Percentiles rank a stretch among this genome's conserved stretches.
Conservation (phyloP, 37 sponge, comb jelly and placozoan species). For the Diacarnus erythraeanus region DNA sequence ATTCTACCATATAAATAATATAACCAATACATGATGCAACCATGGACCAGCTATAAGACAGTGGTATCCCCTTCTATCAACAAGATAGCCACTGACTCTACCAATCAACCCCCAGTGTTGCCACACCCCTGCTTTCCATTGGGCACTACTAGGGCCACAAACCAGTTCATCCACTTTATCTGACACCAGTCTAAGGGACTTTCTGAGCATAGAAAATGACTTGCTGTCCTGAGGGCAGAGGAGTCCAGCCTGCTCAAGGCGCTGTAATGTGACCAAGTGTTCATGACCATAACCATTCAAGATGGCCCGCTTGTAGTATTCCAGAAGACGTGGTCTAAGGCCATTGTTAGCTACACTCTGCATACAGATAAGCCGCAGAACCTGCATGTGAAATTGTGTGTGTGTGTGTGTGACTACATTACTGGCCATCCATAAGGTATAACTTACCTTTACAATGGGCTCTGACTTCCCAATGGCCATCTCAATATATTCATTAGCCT, state of each 20-base stretch:
- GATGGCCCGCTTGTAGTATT: conserved; percentile 88
- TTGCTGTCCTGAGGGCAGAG: conserved; percentile 74
- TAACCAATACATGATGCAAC: too few species aligned
- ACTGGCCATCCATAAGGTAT: too few species aligned
- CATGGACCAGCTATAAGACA: too few species aligned
- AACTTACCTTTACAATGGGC: conserved; percentile 42
- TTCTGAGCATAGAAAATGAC: conserved; percentile 59
- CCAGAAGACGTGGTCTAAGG: conserved; percentile 83
- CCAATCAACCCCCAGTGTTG: too few species aligned
- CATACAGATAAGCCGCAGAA: conserved; percentile 87
- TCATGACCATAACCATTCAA: conserved; percentile 85
- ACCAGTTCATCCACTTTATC: conserved; percentile 74
- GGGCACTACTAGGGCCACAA: too few species aligned
- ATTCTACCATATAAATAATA: conserved; percentile 1
- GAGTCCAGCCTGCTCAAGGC: conserved; percentile 86
- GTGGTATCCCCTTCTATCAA: too few species aligned
- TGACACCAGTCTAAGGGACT: conserved; percentile 51
- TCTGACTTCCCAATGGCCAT: conserved; percentile 37
- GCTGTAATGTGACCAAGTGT: conserved; percentile 70
- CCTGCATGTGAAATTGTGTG: conserved; percentile 17
- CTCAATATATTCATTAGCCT: conserved; percentile 40
- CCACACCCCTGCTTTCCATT: too few species aligned
- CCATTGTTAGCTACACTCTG: conserved; percentile 93
- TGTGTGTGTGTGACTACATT: neutral
- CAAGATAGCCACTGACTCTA: too few species aligned